phyloP scores from a whole-genome alignment of 1,140 invertebrate species.

The Pseudomyrmex cubaensis region DNA sequence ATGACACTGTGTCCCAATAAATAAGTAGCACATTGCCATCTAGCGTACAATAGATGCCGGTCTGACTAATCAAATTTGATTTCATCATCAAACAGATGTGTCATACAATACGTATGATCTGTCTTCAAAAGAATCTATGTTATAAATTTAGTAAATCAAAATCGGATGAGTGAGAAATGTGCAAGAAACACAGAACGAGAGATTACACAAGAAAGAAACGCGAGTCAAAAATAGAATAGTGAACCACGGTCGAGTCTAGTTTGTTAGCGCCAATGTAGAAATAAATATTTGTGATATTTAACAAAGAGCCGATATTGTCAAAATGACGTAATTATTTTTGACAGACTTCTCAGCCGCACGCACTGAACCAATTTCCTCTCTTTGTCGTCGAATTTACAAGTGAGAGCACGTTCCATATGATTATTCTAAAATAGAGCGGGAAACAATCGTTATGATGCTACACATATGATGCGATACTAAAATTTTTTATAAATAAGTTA shows the following conservation, averaged over 20 bases:
- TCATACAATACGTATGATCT: not conserved
- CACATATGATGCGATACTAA: not conserved
- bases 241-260: no score
- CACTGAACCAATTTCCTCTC: conserved; percentile 10
- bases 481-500: not conserved
- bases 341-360: not conserved
- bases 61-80: not conserved
- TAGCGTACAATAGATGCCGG: not conserved
- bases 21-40: conserved; percentile 59
- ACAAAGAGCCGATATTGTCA: not conserved
- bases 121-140: not conserved
- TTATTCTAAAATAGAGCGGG: not conserved
- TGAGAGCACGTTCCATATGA: not conserved
- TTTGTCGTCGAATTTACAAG: conserved; percentile 25
- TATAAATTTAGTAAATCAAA: not conserved
- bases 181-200: not conserved
- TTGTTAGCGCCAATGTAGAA: no score
- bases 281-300: not conserved
- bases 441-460: not conserved
- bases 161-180: not conserved
- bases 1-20: conserved; percentile 69
- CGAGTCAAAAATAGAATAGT: not conserved
- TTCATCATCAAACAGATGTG: not conserved
- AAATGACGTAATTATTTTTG: conserved; percentile 31
- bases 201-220: not conserved